These are phyloP conservation scores for Cepphus grylle DNA, from an alignment of 2,113 vertebrate species.

Conservation along the genomic window DNA sequence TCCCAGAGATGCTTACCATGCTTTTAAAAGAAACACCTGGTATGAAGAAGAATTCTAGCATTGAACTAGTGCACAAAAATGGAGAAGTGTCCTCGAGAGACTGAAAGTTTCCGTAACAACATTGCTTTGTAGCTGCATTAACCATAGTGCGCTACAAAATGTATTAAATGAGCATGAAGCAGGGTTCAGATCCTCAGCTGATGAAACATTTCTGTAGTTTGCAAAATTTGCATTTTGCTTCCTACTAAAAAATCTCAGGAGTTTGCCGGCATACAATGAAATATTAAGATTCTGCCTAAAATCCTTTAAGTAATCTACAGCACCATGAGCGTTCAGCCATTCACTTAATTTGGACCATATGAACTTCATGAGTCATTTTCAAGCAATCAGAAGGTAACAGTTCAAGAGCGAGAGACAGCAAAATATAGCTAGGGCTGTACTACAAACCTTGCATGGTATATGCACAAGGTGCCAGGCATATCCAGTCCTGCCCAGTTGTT, in stretches of 20 bases:
- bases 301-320: not conserved
- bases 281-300: not conserved
- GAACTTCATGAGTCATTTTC: not conserved
- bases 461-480: slow-evolving; percentile 2
- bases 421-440: not conserved
- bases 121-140: not conserved
- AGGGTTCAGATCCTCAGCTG: not conserved
- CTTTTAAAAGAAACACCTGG: not conserved
- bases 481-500: slow-evolving; percentile 26
- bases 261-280: not conserved
- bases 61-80: not conserved
- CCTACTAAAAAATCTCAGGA: not conserved
- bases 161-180: not conserved
- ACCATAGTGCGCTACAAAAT: not conserved
- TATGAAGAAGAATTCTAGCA: not conserved
- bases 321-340: not conserved
- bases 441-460: not conserved
- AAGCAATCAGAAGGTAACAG: not conserved
- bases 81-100: not conserved
- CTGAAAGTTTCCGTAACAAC: not conserved
- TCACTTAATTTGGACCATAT: not conserved
- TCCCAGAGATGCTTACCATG: not conserved
- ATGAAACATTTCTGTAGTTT: not conserved
- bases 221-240: not conserved
- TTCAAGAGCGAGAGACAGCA: not conserved